Evolutionary conservation across 2,113 vertebrate species (phyloP).

Genomic region (Peromyscus maniculatus): DNA sequence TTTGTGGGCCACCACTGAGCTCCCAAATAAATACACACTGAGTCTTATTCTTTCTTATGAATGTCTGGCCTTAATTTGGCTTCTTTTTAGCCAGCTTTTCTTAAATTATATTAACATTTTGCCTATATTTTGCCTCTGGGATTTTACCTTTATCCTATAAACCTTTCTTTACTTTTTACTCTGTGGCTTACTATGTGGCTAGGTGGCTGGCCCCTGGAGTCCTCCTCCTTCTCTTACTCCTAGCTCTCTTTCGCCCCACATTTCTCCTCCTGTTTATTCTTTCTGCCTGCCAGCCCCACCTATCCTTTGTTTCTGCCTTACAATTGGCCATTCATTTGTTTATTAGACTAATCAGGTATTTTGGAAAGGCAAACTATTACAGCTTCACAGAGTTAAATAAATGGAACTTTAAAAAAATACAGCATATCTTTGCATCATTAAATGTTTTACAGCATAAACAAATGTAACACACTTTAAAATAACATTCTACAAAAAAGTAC

Average conservation of each 20-base stretch:
- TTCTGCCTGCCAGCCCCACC: neutral
- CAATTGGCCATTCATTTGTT: rapidly evolving
- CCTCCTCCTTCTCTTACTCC: neutral
- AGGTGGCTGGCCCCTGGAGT: neutral
- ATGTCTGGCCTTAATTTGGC: neutral
- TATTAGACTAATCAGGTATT: neutral
- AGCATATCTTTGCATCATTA: neutral
- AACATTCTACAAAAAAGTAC: neutral
- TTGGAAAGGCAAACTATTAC: neutral
- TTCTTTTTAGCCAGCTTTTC: neutral
- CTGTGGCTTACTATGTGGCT: rapidly evolving
- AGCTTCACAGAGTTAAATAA: neutral
- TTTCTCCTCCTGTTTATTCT: neutral
- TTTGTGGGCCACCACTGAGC: neutral
- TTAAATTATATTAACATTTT: neutral
- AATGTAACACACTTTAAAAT: neutral
- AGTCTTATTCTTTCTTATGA: neutral
- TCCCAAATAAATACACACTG: neutral
- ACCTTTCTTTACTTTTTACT: neutral
- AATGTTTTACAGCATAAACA: neutral
- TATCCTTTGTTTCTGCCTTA: neutral
- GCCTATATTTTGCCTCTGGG: neutral
- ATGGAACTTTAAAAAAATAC: neutral
- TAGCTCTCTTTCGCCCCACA: neutral
- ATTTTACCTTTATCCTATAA: neutral